Conservation (phyloP, 2,888 invertebrate genomes). For the Gandaritis pyraliata region DNA sequence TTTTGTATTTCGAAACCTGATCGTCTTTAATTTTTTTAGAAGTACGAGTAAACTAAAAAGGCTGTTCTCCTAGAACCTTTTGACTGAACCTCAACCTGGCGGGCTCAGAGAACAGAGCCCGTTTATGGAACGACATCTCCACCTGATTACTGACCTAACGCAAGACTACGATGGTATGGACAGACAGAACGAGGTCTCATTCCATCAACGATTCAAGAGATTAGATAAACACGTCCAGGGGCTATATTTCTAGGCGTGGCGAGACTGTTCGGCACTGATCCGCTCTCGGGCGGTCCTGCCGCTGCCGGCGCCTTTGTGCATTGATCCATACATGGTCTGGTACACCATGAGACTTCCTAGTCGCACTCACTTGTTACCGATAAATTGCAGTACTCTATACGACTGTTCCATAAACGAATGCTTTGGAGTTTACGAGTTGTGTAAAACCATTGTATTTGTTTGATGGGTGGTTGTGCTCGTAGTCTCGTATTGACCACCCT, state of each 20-base stretch:
- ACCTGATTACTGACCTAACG: not conserved
- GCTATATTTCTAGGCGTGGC: conserved; percentile 22
- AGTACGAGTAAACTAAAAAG: too few species aligned
- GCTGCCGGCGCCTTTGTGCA: conserved; percentile 73
- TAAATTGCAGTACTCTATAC: conserved; percentile 23
- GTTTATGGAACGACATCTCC: not conserved
- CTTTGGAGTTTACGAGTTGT: not conserved
- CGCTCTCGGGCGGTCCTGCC: conserved; percentile 52
- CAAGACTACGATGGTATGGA: not conserved
- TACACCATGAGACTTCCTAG: conserved; percentile 65
- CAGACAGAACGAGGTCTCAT: not conserved
- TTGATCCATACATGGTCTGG: conserved; percentile 75
- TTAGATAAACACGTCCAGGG: conserved; percentile 16
- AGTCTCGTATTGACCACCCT: too few species aligned
- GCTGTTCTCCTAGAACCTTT: too few species aligned
- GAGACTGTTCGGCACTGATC: conserved; percentile 44
- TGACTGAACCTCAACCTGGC: too few species aligned
- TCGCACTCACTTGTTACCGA: conserved; percentile 57
- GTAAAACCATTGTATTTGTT: not conserved
- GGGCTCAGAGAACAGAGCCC: too few species aligned
- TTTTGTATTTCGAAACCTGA: too few species aligned
- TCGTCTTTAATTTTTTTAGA: too few species aligned
- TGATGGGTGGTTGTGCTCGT: too few species aligned
- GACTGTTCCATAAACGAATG: not conserved
- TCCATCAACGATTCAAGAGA: not conserved